A percentile compares a stretch with the other conserved stretches of the same genome.
These are phyloP conservation scores for Brachionus rotundiformis DNA, from an alignment of 1,140 invertebrate genomes.

Conservation along the genomic window DNA sequence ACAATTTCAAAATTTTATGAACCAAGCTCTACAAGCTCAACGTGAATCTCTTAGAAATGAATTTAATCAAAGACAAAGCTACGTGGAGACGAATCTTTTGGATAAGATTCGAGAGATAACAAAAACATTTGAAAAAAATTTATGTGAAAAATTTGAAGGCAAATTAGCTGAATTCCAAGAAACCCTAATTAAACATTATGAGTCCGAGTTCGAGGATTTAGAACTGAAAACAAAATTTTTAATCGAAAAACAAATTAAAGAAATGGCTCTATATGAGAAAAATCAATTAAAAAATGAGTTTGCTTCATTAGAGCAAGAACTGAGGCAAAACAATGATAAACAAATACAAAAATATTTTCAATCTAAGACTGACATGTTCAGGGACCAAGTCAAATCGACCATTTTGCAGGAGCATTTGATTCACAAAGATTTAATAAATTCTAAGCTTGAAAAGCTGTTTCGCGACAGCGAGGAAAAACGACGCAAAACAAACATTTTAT, in stretches of 20 bases:
- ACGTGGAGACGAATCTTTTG: background rate
- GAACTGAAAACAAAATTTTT: slow-evolving; percentile 25
- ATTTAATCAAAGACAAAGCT: background rate
- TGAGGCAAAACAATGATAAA: slow-evolving; percentile 11
- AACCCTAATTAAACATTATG: slow-evolving; percentile 35
- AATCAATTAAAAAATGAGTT: slow-evolving; percentile 1
- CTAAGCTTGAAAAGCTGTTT: slow-evolving; percentile 30
- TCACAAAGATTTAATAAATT: slow-evolving; percentile 5
- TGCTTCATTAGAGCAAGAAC: background rate
- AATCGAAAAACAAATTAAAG: slow-evolving; percentile 8
- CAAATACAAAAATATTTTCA: slow-evolving; percentile 16
- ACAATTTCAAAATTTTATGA: background rate
- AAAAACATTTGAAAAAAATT: slow-evolving; percentile 5
- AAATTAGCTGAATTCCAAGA: slow-evolving; percentile 38
- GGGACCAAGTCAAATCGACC: background rate
- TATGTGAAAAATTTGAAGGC: slow-evolving; percentile 11
- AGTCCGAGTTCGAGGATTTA: slow-evolving; percentile 40
- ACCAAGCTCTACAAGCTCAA: slow-evolving; percentile 10
- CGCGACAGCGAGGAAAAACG: slow-evolving; percentile 1
- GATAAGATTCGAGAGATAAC: slow-evolving; percentile 3
- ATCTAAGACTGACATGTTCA: background rate
- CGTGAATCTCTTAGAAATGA: background rate
- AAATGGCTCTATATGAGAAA: background rate
- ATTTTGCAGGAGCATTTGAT: slow-evolving; percentile 42
- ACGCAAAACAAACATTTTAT: slow-evolving; percentile 30